Percentiles rank a stretch among this genome's conserved stretches.
Evolutionary conservation across 2,888 invertebrate genomes (phyloP).

Genomic region (Crematogaster levior): DNA sequence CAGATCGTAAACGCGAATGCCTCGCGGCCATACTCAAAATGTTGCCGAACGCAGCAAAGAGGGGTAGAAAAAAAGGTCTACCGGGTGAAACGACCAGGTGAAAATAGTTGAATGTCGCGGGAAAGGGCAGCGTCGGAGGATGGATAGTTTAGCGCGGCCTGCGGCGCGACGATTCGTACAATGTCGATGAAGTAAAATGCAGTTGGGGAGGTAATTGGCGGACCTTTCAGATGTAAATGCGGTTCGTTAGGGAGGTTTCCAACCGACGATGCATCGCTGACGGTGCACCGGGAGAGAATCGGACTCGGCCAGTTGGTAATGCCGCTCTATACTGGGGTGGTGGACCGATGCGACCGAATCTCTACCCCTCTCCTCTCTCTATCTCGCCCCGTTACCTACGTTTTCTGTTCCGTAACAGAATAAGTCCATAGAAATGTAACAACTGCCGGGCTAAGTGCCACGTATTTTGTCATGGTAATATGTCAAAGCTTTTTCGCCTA

Average conservation of each 20-base stretch:
- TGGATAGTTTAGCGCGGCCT: neutral
- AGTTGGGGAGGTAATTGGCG: slow-evolving; percentile 80
- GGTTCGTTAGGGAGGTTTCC: slow-evolving; percentile 81
- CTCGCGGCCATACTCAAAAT: neutral
- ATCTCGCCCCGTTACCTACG: slow-evolving; percentile 17
- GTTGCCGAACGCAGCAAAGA: slow-evolving; percentile 8
- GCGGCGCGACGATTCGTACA: slow-evolving; percentile 54
- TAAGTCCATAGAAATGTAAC: slow-evolving; percentile 24
- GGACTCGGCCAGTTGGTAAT: slow-evolving; percentile 75
- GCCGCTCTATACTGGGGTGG: slow-evolving; percentile 59
- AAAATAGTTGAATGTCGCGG: slow-evolving; percentile 64
- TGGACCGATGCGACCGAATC: slow-evolving; percentile 64
- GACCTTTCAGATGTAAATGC: slow-evolving; percentile 84
- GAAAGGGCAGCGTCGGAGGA: slow-evolving; percentile 11
- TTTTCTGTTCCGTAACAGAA: slow-evolving; percentile 47
- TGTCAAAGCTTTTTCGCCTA: slow-evolving; percentile 40
- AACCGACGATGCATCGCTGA: slow-evolving; percentile 72
- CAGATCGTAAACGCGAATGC: neutral
- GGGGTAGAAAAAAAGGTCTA: slow-evolving; percentile 10
- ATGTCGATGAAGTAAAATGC: slow-evolving; percentile 80
- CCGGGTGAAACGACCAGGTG: slow-evolving; percentile 59
- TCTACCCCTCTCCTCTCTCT: slow-evolving; percentile 21
- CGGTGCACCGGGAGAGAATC: slow-evolving; percentile 64
- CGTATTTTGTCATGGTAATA: slow-evolving; percentile 64
- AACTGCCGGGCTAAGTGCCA: slow-evolving; percentile 60